Evolutionary conservation across 2,113 vertebrate species (phyloP), one percentile per base, ranked within the genome.

Genomic region (Brachyhypopomus occidentalis): DNA sequence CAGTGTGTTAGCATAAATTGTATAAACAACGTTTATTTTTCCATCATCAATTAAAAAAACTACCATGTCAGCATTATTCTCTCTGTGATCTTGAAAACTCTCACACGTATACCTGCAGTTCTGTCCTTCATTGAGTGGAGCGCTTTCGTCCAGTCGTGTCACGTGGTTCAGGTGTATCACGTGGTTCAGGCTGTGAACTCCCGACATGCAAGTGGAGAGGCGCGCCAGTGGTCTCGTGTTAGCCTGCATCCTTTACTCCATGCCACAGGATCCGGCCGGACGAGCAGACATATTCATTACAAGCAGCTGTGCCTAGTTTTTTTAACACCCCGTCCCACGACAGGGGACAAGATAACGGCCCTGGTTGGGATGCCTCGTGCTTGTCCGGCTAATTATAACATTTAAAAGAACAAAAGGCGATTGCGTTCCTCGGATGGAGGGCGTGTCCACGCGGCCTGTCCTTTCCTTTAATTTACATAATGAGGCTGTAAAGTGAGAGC

Each of bases 391-490:
- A 90, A 92, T 93, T 93, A 89, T 90, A 92, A 89, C 79, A 89
- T 92, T 93, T 92, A 92, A 89, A 93, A 93, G 83, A 83, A 93
- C 94, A 91, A 93, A 90, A 87, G n/a, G 89, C 88, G 82, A 83
- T 89, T 27, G 82, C 86, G 77, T 89, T 87, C 52, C 87, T 87
- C 63, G 45, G 84, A 73, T 73, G 60, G 30, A 80, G 25, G 60
- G 20, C 27, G 52, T 73, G 38, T 38, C 27, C 58, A n/a, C 19
- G 58, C 3, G 25, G n/a, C 9, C 34, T 41, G 22, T 2, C 9
- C 8, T 22, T n/a, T 52, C 2, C 17, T 48, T 36, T 19, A 23
- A 25, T 52, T 74, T 16, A 56, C 41, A 55, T 60, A 27, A 67
- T 23, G n/a, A 41, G 11, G 20, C 20, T 30, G 63, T 67, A 77